Percentiles rank a stretch among this genome's conserved stretches.
phyloP scores from a whole-genome alignment of 2,888 invertebrate species.

The Chalcosyrphus nemorum region DNA sequence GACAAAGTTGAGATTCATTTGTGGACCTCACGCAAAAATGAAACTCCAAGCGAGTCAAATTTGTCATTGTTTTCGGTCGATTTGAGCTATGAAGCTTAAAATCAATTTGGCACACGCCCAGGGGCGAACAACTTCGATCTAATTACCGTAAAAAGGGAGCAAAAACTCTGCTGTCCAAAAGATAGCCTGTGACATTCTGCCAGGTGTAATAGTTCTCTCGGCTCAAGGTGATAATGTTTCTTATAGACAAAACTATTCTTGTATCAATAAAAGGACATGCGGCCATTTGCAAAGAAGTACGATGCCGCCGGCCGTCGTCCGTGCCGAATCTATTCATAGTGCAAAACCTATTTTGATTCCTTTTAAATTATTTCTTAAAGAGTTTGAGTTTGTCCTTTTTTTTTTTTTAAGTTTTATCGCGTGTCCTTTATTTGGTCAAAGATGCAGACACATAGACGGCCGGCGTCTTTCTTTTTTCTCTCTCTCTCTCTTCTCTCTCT shows the following conservation, averaged over 20 bases:
- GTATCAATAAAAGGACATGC: constrained; percentile 34
- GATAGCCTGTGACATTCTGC: constrained; percentile 4
- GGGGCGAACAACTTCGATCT: constrained; percentile 39
- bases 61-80: neutral
- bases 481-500: too few relatives aligned
- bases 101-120: constrained; percentile 66
- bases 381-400: constrained; percentile 31
- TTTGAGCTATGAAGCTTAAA: constrained; percentile 40
- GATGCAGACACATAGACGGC: constrained; percentile 44
- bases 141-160: constrained; percentile 62
- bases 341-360: constrained; percentile 61
- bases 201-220: constrained; percentile 46
- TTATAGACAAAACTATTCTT: constrained; percentile 58
- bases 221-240: constrained; percentile 62
- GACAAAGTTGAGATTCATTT: too few relatives aligned
- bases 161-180: constrained; percentile 10
- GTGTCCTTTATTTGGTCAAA: constrained; percentile 64
- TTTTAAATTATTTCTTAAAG: constrained; percentile 67
- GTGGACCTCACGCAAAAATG: constrained; percentile 55
- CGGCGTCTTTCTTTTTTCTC: too few relatives aligned
- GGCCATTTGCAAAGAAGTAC: constrained; percentile 4
- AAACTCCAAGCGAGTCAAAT: neutral
- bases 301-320: constrained; percentile 3
- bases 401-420: constrained; percentile 58
- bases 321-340: constrained; percentile 50